phyloP scores from a whole-genome alignment of 1,140 invertebrate genomes.

The Ruditapes philippinarum region DNA sequence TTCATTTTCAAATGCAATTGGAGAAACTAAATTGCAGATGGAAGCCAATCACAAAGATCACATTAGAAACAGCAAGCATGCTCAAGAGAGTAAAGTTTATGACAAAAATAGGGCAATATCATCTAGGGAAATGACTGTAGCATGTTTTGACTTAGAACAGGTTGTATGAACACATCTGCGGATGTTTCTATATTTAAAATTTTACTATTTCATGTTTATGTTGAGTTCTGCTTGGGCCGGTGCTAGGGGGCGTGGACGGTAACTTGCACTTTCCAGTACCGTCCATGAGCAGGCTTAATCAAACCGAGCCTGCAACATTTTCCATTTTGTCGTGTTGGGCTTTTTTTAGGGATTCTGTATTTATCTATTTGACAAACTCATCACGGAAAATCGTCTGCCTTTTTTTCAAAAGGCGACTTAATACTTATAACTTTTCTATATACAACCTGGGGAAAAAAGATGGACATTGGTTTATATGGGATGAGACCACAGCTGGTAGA shows the following conservation, averaged over 20 bases:
- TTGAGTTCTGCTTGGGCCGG: no score
- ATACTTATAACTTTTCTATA: slow-evolving; percentile 43
- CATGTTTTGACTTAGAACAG: slow-evolving; percentile 49
- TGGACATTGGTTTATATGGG: not conserved
- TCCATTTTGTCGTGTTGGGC: no score
- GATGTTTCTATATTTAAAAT: no score
- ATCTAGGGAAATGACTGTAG: not conserved
- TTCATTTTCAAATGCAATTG: slow-evolving; percentile 9
- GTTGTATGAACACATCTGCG: no score
- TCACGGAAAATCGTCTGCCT: not conserved
- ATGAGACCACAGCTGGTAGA: not conserved
- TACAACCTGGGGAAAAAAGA: slow-evolving; percentile 10
- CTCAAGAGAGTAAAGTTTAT: slow-evolving; percentile 4
- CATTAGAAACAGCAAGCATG: slow-evolving; percentile 25
- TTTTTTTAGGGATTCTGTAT: no score
- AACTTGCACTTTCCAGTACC: no score
- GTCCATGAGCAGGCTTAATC: no score
- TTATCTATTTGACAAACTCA: slow-evolving; percentile 18
- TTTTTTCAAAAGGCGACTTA: slow-evolving; percentile 34
- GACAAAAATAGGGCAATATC: slow-evolving; percentile 1
- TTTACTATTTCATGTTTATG: no score
- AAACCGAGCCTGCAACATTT: no score
- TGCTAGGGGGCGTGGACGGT: no score
- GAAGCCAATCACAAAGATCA: not conserved
- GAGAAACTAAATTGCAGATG: not conserved